Evolutionary conservation across 2,797 vertebrate species (phyloP).

Genomic region (Zalophus californianus): DNA sequence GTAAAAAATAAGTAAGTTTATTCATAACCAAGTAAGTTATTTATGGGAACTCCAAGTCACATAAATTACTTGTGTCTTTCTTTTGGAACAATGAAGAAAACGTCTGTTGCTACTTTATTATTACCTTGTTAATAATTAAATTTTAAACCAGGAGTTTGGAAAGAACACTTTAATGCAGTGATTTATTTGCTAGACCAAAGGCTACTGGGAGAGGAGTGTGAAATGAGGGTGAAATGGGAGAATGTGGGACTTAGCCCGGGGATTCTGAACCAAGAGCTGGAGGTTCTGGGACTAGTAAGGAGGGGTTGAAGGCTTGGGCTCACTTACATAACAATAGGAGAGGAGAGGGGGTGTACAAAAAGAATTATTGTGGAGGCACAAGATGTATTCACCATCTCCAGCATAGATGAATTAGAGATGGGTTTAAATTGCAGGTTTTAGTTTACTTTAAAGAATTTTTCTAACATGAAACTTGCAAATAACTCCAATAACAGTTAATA

Average conservation of each 20-base stretch:
- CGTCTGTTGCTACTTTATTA: conserved; percentile 22
- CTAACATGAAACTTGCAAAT: background rate
- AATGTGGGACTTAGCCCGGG: background rate
- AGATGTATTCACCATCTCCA: background rate
- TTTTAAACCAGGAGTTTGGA: conserved; percentile 25
- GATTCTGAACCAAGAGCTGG: background rate
- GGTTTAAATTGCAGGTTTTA: background rate
- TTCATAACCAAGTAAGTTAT: conserved; percentile 56
- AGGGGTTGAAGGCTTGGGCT: background rate
- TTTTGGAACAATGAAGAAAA: conserved; percentile 35
- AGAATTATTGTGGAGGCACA: background rate
- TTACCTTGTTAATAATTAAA: conserved; percentile 51
- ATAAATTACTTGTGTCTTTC: conserved; percentile 22
- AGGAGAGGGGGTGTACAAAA: background rate
- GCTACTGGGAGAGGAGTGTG: background rate
- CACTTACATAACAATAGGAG: background rate
- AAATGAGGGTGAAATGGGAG: background rate
- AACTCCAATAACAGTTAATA: background rate
- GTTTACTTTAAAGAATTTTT: conserved; percentile 3
- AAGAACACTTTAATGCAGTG: background rate
- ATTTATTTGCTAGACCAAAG: background rate
- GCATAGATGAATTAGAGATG: background rate
- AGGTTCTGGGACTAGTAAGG: background rate
- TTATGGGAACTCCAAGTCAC: conserved; percentile 5
- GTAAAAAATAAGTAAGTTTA: conserved; percentile 47